Base-by-base conservation (phyloP, 2,888 invertebrate genomes). In the Drosophila paramelanica region DNA sequence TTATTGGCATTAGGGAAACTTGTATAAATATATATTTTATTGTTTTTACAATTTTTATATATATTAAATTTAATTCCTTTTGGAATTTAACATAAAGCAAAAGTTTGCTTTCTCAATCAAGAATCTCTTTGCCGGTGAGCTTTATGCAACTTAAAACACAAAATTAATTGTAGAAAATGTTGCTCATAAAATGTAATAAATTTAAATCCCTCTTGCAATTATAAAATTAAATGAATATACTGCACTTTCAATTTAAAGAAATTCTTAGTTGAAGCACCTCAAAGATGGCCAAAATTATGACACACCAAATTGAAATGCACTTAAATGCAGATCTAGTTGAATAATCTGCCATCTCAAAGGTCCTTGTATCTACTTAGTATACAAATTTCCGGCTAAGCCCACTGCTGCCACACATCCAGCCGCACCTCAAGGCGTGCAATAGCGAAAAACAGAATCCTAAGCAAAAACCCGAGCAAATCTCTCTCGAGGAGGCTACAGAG, bases 291-390 rank as follows among this genome's bases (percentile, higher is more conserved):
- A 25, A 53, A 52, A 70, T 23, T 23, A 25, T 49, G n/a, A 52
- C 58, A 23, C 38, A 23, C 33, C 8, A 60, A 61, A 61, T 55
- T 50, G n/a, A 13, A 70, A 45, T 49, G 61, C 43, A 71, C 23
- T 70, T 20, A n/a, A 61, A 33, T 33, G 47, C 36, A 25, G 0
- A 42, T 20, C 42, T 49, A 8, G 10, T 27, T 42, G 13, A 17
- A 13, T 42, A 38, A 43, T 20, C 23, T 31, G 11, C 3, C 33
- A 25, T 8, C 20, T 5, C 14, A 11, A 25, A 39, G 5, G 36
- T 20, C 23, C 8, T 13, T 14, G 3, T 6, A 3, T 47, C n/a
- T 11, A 6, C 25, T 42, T 33, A 5, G 25, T 58, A 14, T 11
- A 25, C 39, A 20, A 20, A 46, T 49, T 70, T 57, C 31, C 38